Percentiles rank a stretch among this genome's conserved stretches.
phyloP scores from a whole-genome alignment of 2,797 vertebrate genomes.

The Thaleichthys pacificus region DNA sequence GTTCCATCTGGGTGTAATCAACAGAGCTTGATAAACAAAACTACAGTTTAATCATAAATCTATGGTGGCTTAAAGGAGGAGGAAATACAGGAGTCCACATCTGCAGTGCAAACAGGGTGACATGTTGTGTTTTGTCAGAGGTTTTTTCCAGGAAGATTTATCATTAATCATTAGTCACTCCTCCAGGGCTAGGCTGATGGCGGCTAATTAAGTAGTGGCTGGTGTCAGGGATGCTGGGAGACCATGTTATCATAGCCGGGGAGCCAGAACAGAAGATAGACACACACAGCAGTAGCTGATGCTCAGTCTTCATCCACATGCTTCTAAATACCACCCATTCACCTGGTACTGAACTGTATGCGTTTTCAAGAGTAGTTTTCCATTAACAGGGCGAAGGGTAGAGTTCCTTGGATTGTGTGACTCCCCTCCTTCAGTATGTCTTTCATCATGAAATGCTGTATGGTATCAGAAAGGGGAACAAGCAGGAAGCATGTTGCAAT shows the following conservation, averaged over 20 bases:
- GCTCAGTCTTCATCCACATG: slow-evolving; percentile 34
- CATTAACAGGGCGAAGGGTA: background rate
- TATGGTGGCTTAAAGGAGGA: slow-evolving; percentile 29
- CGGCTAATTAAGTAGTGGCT: slow-evolving; percentile 77
- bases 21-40: slow-evolving; percentile 30
- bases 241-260: slow-evolving; percentile 50
- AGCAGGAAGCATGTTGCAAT: slow-evolving; percentile 33
- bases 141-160: slow-evolving; percentile 62
- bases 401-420: background rate
- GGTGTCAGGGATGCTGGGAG: slow-evolving; percentile 68
- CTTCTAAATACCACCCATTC: slow-evolving; percentile 13
- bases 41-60: slow-evolving; percentile 43
- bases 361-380: background rate
- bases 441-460: background rate
- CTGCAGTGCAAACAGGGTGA: slow-evolving; percentile 53
- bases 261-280: slow-evolving; percentile 41
- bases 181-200: slow-evolving; percentile 68
- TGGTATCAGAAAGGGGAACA: slow-evolving; percentile 36
- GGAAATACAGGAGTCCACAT: slow-evolving; percentile 50
- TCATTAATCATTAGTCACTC: slow-evolving; percentile 77
- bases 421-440: background rate
- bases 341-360: background rate
- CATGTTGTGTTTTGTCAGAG: slow-evolving; percentile 66
- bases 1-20: slow-evolving; percentile 27
- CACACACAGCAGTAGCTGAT: slow-evolving; percentile 26